Evolutionary conservation across 2,888 invertebrate genomes (phyloP), one percentile per base, ranked within the genome.

Genomic region (Callimorpha dominula): DNA sequence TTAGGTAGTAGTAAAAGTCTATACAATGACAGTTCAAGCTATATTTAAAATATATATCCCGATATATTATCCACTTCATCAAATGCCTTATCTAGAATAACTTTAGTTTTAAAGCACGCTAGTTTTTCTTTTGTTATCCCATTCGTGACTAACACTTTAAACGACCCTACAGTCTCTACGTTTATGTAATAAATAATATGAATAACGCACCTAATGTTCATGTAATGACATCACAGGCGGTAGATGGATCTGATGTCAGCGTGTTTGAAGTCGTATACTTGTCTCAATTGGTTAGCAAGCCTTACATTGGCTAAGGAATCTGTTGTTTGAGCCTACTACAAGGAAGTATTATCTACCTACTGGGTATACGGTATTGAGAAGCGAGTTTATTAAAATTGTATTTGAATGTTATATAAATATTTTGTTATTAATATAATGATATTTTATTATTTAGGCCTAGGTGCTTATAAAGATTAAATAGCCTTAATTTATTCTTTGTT

Each of bases 231-330:
- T 91, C 89, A 91, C 85, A 79, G 72, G 78, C 81, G 75, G 78
- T 71, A 73, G 70, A 78, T 81, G 70, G 64, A 83, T 83, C 86
- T 91, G 90, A 91, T 89, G 88, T 91, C 90, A 91, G 78, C 74
- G 65, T 78, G 72, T 78, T 79, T 73, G 67, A 84, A 76, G 79
- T 87, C 87, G 88, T 91, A 89, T 88, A 89, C 88, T 89, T 87
- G 79, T 88, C 88, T 90, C 88, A 91, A 91, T 91, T 91, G 89
- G 82, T 80, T 78, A 77, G 83, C 77, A 76, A 76, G n/a, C n/a
- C 78, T 71, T 77, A 74, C 70, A 81, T 82, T 78, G 77, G 81
- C 54, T 64, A 70, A 83, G 79, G 74, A 86, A 84, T 84, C 74
- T 74, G 81, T 82, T 65, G 77, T 77, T 75, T 74, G 75, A 78